These are phyloP conservation scores for Akabosia matsudoensis DNA, from an alignment of 1,140 invertebrate species.

Conservation along the genomic window DNA sequence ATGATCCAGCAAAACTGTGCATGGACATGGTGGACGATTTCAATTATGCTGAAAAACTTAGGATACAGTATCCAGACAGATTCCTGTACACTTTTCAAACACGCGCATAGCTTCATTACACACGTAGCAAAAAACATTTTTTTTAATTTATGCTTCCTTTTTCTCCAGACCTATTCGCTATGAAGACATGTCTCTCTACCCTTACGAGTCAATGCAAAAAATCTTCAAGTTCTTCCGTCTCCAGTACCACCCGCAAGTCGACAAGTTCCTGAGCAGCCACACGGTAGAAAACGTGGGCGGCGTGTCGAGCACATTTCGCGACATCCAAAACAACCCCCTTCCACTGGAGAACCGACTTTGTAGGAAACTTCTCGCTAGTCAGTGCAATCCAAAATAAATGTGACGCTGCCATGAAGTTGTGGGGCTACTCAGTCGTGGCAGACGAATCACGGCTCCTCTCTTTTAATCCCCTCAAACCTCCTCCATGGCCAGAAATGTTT, in stretches of 20 bases:
- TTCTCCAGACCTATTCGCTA: conserved; percentile 76
- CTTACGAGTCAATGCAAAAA: conserved; percentile 65
- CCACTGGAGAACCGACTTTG: conserved; percentile 73
- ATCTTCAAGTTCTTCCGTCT: conserved; percentile 74
- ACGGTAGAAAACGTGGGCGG: conserved; percentile 73
- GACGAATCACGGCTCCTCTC: conserved; percentile 24
- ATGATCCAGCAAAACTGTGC: conserved; percentile 70
- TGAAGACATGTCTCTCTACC: conserved; percentile 76
- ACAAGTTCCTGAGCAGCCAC: conserved; percentile 73
- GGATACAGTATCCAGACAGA: conserved; percentile 64
- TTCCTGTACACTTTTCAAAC: conserved; percentile 61
- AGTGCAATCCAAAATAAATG: conserved; percentile 63
- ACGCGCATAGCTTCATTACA: not conserved
- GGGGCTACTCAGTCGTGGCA: conserved; percentile 63
- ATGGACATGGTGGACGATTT: conserved; percentile 78
- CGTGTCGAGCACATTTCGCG: conserved; percentile 76
- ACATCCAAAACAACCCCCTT: conserved; percentile 78
- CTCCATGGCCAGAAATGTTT: conserved; percentile 42
- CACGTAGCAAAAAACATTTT: not conserved
- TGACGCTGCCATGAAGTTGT: conserved; percentile 69
- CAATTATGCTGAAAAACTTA: conserved; percentile 65
- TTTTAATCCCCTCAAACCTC: conserved; percentile 33
- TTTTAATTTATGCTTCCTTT: not conserved
- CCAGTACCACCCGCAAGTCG: conserved; percentile 65
- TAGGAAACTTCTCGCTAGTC: conserved; percentile 56